Percentiles rank a stretch among this genome's conserved stretches.
These are phyloP conservation scores for Micromussa lordhowensis DNA, from an alignment of 92 coral and sea anemone species.

Conservation along the genomic window DNA sequence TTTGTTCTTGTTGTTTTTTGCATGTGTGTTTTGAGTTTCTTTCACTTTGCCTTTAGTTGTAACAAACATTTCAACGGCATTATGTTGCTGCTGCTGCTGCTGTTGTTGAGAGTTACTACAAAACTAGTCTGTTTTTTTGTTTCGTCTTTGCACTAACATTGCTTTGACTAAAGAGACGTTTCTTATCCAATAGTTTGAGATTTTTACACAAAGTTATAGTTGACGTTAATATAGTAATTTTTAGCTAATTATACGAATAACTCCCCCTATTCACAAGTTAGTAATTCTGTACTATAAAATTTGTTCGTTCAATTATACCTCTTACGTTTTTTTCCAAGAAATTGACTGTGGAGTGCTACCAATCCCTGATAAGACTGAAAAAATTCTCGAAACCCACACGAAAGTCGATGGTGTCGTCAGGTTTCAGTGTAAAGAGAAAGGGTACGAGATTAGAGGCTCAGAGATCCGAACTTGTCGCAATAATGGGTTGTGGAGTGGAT, in stretches of 20 bases:
- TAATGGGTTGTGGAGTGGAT: slow-evolving; percentile 38
- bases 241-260: too few species aligned
- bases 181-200: too few species aligned
- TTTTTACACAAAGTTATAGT: too few species aligned
- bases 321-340: not conserved
- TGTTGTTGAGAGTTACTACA: too few species aligned
- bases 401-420: slow-evolving; percentile 8
- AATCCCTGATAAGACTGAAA: slow-evolving; percentile 15
- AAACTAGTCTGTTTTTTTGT: not conserved
- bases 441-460: slow-evolving; percentile 47
- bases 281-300: too few species aligned
- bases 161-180: too few species aligned
- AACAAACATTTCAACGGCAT: not conserved
- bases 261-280: too few species aligned
- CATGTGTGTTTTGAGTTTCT: not conserved
- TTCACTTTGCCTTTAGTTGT: not conserved
- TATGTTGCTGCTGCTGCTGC: too few species aligned
- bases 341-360: slow-evolving; percentile 43
- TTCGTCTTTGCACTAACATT: too few species aligned
- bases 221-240: too few species aligned
- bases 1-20: too few species aligned
- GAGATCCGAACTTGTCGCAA: slow-evolving; percentile 26
- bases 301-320: too few species aligned
- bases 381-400: slow-evolving; percentile 26
- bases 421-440: slow-evolving; percentile 35